phyloP scores from a whole-genome alignment of 2,113 vertebrate genomes.

The Phalacrocorax brasilianus region DNA sequence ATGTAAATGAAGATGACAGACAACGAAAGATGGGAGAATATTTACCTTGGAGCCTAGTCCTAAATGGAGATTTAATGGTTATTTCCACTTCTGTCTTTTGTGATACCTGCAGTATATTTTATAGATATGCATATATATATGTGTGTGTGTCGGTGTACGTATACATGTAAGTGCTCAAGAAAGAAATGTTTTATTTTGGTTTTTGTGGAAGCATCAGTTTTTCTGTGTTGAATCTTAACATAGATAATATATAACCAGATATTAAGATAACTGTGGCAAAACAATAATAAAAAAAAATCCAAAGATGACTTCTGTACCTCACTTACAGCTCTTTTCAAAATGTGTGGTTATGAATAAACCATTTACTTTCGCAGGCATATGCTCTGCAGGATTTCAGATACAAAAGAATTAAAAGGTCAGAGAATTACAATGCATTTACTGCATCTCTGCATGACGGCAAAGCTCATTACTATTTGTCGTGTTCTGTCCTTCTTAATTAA shows the following conservation, averaged over 20 bases:
- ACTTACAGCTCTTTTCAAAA: constrained; percentile 12
- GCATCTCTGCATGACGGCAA: not conserved
- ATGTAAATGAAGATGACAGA: not conserved
- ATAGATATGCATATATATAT: not conserved
- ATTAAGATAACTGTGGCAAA: not conserved
- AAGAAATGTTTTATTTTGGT: not conserved
- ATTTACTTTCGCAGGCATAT: not conserved
- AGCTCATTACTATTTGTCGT: not conserved
- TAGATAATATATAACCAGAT: not conserved
- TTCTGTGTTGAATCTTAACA: not conserved
- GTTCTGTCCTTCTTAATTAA: constrained; percentile 11
- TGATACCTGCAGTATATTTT: not conserved
- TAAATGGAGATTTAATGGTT: not conserved
- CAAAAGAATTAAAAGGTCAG: not conserved
- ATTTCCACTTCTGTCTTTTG: not conserved
- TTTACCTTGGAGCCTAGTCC: not conserved
- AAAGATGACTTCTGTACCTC: not conserved
- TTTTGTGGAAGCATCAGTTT: not conserved
- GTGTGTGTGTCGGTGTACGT: not conserved
- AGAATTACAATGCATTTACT: not conserved
- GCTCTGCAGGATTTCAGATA: not conserved
- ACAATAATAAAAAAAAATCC: not conserved
- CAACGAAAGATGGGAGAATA: not conserved
- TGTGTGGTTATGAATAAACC: constrained; percentile 37
- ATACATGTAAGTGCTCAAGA: not conserved